Base-by-base conservation (phyloP, 37 sponge, comb jelly and placozoan genomes). In the Haliclona indistincta region DNA sequence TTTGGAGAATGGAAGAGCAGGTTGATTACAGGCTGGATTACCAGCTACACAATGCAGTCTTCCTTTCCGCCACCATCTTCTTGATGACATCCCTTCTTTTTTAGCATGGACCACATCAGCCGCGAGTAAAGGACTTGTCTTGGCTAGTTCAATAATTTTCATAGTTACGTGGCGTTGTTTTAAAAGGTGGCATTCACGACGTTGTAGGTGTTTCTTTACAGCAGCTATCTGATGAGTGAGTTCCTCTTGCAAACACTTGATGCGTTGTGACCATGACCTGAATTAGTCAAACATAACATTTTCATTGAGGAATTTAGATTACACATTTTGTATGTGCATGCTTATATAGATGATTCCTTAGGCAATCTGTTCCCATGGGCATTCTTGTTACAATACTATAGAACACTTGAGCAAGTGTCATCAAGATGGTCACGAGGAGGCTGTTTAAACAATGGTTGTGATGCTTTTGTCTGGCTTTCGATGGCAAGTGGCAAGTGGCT, bases 1-100 rank as follows among this genome's bases (percentile, higher is more conserved):
- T 58, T 43, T 80, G 20, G 80, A 49, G 63, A 70, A 69, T 29
- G 71, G 80, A 3, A 80, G 58, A 13, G 80, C 71, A 7, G 3
- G 25, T 34, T 58, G 13, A 13, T 47, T 3, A 53, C 71, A 71
- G 3, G 1, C 43, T 5, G 63, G 32, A 10, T 54, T 42, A 38
- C 25, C 25, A 17, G 43, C 58, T 25, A 54, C 79, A 61, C 80
- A 80, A n/a, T 23, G 34, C 36, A 80, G 7, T 2, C 0, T 58
- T 22, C 63, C 51, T 10, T 44, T 25, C 38, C 42, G 60, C 4
- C 61, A 33, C 8, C 32, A 63, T 22, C 36, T 26, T 2, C 32
- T 32, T 30, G 64, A 28, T 22, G 34, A 34, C 34, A 4, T 39
- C 3, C 43, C 42, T 38, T n/a, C 34, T 36, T 15, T 37, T 22